Percentiles rank a stretch among this genome's conserved stretches.
These are phyloP conservation scores for Eurypyga helias DNA, from an alignment of 2,113 vertebrate species.

Conservation along the genomic window DNA sequence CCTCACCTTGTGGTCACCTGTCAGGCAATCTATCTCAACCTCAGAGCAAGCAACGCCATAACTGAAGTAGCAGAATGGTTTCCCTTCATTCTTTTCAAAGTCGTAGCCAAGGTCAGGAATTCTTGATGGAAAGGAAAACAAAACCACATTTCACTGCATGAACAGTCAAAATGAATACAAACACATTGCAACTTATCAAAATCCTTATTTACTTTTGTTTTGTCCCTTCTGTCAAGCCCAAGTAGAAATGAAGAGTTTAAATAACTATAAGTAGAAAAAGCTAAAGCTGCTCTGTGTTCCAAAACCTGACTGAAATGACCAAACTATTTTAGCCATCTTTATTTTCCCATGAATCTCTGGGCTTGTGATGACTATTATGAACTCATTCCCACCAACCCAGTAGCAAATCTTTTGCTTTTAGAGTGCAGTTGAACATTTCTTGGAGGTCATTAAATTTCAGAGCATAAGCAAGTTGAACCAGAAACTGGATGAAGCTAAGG, in stretches of 20 bases:
- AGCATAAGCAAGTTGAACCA: background rate
- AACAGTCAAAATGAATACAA: background rate
- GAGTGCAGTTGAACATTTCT: background rate
- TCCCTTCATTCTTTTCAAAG: conserved; percentile 87
- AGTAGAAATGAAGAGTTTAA: background rate
- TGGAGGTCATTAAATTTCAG: background rate
- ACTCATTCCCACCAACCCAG: background rate
- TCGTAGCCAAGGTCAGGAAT: conserved; percentile 88
- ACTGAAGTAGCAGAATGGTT: conserved; percentile 86
- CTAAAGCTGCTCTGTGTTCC: background rate
- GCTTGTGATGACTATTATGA: background rate
- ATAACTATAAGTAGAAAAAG: background rate
- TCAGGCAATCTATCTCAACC: conserved; percentile 95
- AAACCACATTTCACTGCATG: background rate
- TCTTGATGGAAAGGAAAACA: conserved; percentile 65
- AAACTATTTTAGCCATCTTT: background rate
- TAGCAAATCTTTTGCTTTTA: background rate
- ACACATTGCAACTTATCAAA: background rate
- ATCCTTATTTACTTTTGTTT: background rate
- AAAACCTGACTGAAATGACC: background rate
- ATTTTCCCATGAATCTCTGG: background rate
- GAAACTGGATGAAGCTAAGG: background rate
- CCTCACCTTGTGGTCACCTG: conserved; percentile 92
- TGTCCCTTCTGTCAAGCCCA: background rate
- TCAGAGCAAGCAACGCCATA: conserved; percentile 92